Conservation (phyloP, 2,113 vertebrate species). For the Pollachius pollachius region DNA sequence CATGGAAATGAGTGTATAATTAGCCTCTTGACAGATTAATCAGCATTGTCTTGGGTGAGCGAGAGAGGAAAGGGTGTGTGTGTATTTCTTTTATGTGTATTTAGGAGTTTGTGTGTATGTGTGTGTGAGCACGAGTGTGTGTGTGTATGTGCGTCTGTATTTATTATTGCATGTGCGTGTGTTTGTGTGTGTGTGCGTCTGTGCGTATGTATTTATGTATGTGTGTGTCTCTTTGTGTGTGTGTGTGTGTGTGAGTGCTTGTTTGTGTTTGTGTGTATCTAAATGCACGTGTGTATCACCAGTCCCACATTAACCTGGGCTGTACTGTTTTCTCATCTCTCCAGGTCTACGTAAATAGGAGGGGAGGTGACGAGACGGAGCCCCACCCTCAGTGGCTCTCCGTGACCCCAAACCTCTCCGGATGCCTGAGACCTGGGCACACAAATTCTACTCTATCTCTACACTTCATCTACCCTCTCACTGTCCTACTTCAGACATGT, state of each 20-base stretch:
- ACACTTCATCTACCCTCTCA: too few species aligned
- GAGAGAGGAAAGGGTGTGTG: slow-evolving; percentile 14
- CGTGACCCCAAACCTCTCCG: neutral
- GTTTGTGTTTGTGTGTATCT: neutral
- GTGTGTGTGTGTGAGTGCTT: too few species aligned
- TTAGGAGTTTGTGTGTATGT: neutral
- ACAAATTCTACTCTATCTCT: too few species aligned
- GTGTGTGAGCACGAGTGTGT: slow-evolving; percentile 1
- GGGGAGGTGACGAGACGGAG: slow-evolving; percentile 29
- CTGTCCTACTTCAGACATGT: slow-evolving; percentile 40
- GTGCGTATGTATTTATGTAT: too few species aligned
- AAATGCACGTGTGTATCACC: neutral
- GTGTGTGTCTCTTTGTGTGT: neutral
- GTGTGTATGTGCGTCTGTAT: neutral
- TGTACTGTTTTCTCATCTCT: slow-evolving; percentile 23
- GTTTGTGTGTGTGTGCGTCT: neutral
- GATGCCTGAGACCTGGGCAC: too few species aligned
- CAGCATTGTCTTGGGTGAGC: slow-evolving; percentile 54
- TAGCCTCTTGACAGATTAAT: slow-evolving; percentile 67
- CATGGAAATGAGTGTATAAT: slow-evolving; percentile 60
- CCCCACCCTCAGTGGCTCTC: slow-evolving; percentile 10
- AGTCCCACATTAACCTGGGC: slow-evolving; percentile 18
- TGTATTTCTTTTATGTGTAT: slow-evolving; percentile 16
- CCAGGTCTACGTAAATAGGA: slow-evolving; percentile 78
- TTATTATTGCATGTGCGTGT: neutral